These are phyloP conservation scores for Chaenocephalus aceratus DNA, from an alignment of 2,113 vertebrate genomes.

Conservation along the genomic window DNA sequence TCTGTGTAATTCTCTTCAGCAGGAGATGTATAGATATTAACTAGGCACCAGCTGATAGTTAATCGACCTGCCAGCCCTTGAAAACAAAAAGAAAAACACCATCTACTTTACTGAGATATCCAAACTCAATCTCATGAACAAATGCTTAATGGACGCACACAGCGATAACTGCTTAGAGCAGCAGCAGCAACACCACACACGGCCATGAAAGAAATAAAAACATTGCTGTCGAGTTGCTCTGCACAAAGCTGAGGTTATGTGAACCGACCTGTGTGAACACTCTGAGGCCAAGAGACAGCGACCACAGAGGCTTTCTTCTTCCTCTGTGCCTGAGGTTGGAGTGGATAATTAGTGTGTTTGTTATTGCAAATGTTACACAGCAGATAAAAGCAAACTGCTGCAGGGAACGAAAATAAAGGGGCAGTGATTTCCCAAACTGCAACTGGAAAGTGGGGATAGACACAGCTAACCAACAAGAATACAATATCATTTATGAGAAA, in stretches of 20 bases:
- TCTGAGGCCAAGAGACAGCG: constrained; percentile 38
- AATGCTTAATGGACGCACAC: constrained; percentile 8
- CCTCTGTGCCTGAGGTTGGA: constrained; percentile 50
- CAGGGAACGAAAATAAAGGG: constrained; percentile 16
- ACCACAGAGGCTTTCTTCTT: constrained; percentile 61
- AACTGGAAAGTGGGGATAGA: constrained; percentile 4
- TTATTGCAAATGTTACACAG: constrained; percentile 59
- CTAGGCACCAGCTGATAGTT: not conserved
- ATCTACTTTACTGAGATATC: constrained; percentile 7
- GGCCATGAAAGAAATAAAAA: constrained; percentile 30
- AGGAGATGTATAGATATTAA: constrained; percentile 28
- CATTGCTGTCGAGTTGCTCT: constrained; percentile 15
- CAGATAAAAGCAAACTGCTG: constrained; percentile 56
- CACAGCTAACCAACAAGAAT: constrained; percentile 12
- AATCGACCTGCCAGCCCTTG: not conserved
- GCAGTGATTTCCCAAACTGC: constrained; percentile 41
- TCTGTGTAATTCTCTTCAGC: constrained; percentile 11
- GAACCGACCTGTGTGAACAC: constrained; percentile 64
- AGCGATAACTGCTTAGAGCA: constrained; percentile 4
- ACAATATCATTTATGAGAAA: constrained; percentile 28
- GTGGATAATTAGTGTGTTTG: constrained; percentile 69
- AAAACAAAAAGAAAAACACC: not conserved
- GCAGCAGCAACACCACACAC: constrained; percentile 1
- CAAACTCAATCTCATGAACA: constrained; percentile 1
- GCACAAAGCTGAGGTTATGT: constrained; percentile 70